These are phyloP conservation scores for Cydia pomonella DNA, from an alignment of 1,140 invertebrate species.

Conservation along the genomic window DNA sequence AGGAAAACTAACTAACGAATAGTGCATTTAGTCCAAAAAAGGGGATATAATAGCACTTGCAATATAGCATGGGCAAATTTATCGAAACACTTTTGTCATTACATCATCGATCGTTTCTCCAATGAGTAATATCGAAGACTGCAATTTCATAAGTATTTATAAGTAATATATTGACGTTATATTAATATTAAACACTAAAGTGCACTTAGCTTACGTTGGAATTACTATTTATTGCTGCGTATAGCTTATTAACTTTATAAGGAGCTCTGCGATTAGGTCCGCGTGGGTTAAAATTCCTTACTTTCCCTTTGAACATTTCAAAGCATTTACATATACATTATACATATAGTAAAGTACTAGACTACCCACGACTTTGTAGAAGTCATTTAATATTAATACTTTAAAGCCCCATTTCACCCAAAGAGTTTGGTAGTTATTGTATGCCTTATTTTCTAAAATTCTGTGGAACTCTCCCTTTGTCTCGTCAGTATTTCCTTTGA, in stretches of 20 bases:
- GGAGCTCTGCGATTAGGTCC: background rate
- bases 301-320: background rate
- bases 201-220: background rate
- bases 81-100: background rate
- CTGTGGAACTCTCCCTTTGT: too few relatives aligned
- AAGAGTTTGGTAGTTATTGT: too few relatives aligned
- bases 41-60: too few relatives aligned
- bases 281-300: background rate
- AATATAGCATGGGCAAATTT: too few relatives aligned
- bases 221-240: background rate
- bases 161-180: constrained; percentile 3
- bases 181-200: background rate
- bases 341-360: too few relatives aligned
- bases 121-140: background rate
- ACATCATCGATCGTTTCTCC: background rate
- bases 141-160: background rate
- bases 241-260: constrained; percentile 4
- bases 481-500: too few relatives aligned
- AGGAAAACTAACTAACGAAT: too few relatives aligned
- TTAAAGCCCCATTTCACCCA: background rate
- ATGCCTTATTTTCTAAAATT: too few relatives aligned
- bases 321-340: too few relatives aligned
- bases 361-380: too few relatives aligned
- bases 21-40: too few relatives aligned
- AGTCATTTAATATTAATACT: too few relatives aligned